Evolutionary conservation across 2,888 invertebrate species (phyloP).

Genomic region (Mythimna pallens): DNA sequence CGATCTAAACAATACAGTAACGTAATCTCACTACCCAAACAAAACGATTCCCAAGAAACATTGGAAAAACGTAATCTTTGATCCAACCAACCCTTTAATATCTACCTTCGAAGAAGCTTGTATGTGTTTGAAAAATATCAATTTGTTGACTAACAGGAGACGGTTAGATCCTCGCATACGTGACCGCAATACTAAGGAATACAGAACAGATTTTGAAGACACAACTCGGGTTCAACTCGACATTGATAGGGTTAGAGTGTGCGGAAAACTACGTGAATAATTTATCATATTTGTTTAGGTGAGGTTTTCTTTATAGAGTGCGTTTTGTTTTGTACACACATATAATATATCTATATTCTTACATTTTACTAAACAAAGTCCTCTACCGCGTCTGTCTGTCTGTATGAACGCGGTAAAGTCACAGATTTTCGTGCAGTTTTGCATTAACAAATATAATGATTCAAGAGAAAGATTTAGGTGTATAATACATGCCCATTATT

Average conservation of each 20-base stretch:
- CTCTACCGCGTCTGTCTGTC: too few species aligned
- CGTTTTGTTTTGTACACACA: background rate
- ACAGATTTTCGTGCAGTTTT: too few species aligned
- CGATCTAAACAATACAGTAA: background rate
- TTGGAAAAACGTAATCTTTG: conserved; percentile 25
- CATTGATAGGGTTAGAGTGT: conserved; percentile 70
- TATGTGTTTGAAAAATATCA: conserved; percentile 85
- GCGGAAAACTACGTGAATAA: conserved; percentile 60
- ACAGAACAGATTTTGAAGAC: conserved; percentile 75
- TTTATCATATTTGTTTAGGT: conserved; percentile 59
- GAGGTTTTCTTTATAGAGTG: conserved; percentile 1
- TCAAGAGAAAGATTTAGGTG: too few species aligned
- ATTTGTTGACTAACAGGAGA: conserved; percentile 82
- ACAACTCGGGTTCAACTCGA: conserved; percentile 69
- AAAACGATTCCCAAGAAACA: conserved; percentile 22
- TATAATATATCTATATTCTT: too few species aligned
- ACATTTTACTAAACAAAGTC: too few species aligned
- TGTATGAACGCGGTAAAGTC: too few species aligned
- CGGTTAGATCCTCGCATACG: conserved; percentile 77
- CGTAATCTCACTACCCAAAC: conserved; percentile 18
- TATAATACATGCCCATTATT: too few species aligned
- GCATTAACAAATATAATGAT: too few species aligned
- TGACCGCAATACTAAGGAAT: conserved; percentile 76
- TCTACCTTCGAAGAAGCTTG: conserved; percentile 58
- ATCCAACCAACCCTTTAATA: conserved; percentile 45